Base-by-base conservation (phyloP, 2,113 vertebrate genomes). In the Rhabdomys dilectus region DNA sequence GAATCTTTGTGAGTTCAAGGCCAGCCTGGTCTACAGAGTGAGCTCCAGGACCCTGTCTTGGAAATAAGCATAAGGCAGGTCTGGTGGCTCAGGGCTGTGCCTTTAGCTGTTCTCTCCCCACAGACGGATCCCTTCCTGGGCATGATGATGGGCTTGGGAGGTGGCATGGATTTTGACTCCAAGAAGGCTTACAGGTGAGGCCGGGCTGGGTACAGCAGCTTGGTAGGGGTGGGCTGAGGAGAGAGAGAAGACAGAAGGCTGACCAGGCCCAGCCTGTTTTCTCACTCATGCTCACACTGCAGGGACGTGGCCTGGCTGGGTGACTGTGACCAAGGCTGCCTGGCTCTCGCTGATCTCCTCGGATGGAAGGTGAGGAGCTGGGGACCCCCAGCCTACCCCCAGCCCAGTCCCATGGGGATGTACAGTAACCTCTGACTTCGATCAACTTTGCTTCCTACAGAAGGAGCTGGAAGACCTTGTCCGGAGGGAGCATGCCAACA, bases 161-260 rank as follows among this genome's bases (percentile, higher is more conserved):
- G 99, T 56, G 99, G 99, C 62, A 99, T 99, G 99, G 99, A 99
- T 98, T 99, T 99, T 51, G 99, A 99, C 95, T 99, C 99, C 0
- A 99, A 99, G 81, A 99, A 99, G 94, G 99, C 99, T 1, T 99
- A 99, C 98, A 99, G 99, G 99, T 99, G 81, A 97, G 98, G 91
- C 92, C 96, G 97, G 62, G 72, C 73, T 6, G 51, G n/a, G 13
- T 1, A 3, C 2, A 1, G 10, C 48, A 10, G 26, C 72, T 87
- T 31, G 5, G 2, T 1, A 5, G 45, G 62, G 15, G 36, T 45
- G 1, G 56, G 64, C 62, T 13, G 1, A 45, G 36, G 34, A 5
- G 31, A 42, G 64, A 75, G 51, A 53, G 77, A 13, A 34, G 62
- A 22, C 2, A 3, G 3, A 45, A 64, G 7, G 22, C 42, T 1